Evolutionary conservation across 2,888 invertebrate species (phyloP).

Genomic region (Frankliniella fusca): DNA sequence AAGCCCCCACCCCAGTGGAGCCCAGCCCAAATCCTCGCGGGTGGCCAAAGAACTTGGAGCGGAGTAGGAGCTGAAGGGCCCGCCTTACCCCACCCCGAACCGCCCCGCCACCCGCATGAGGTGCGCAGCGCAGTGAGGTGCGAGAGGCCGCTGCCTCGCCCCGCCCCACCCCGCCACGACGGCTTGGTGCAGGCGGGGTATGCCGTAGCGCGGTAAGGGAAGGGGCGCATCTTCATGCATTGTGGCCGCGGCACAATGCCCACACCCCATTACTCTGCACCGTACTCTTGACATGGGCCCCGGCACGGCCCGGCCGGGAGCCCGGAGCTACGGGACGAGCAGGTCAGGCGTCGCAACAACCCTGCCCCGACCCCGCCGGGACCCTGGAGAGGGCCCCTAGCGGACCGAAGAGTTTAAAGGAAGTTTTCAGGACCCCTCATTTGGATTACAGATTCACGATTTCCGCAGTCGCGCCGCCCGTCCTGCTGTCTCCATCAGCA

Average conservation of each 20-base stretch:
- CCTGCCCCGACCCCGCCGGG: not conserved
- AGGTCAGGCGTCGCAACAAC: not conserved
- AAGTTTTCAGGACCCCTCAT: not conserved
- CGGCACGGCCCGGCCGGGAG: not conserved
- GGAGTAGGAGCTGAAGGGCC: no score
- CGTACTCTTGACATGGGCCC: not conserved
- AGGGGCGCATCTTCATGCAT: not conserved
- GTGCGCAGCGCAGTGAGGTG: not conserved
- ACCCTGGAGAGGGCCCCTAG: not conserved
- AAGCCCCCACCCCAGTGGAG: no score
- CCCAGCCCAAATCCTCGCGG: no score
- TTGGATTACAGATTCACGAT: not conserved
- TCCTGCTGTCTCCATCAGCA: no score
- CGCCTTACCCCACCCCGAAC: no score
- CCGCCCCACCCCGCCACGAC: no score
- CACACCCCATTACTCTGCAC: not conserved
- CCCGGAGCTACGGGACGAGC: not conserved
- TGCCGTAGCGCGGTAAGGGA: not conserved
- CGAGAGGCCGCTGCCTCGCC: not conserved
- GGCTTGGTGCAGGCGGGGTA: no score
- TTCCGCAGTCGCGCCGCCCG: not conserved
- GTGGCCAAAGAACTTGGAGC: no score
- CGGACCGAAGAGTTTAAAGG: not conserved
- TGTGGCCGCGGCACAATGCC: constrained; percentile 3
- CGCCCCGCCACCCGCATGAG: not conserved